Evolutionary conservation across 1,140 invertebrate species (phyloP).

Genomic region (Drosophila santomea): DNA sequence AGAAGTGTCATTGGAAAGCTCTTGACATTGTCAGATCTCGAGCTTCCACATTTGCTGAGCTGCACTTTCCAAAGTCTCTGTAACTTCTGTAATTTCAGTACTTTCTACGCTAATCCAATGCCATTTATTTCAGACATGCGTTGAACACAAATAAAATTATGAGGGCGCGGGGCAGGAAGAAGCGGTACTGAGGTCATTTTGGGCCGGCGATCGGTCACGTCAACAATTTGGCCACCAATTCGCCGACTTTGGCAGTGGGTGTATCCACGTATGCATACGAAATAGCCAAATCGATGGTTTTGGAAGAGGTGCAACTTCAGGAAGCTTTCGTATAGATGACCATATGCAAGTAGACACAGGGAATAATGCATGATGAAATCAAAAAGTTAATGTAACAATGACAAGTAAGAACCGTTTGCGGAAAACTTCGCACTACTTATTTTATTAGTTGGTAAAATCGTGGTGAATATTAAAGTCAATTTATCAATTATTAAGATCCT

Average conservation of each 20-base stretch:
- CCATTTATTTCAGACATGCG: slow-evolving; percentile 34
- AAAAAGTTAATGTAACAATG: no score
- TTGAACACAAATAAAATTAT: slow-evolving; percentile 25
- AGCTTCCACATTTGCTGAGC: neutral
- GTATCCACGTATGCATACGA: slow-evolving; percentile 33
- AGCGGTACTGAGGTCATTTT: slow-evolving; percentile 45
- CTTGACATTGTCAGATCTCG: slow-evolving; percentile 9
- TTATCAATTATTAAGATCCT: no score
- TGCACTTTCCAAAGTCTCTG: neutral
- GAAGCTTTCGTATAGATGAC: slow-evolving; percentile 4
- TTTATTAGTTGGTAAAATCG: neutral
- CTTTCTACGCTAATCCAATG: neutral
- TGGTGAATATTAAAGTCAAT: neutral
- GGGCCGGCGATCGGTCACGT: slow-evolving; percentile 4
- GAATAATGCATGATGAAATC: neutral
- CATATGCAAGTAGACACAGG: neutral
- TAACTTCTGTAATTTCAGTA: neutral
- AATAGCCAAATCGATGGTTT: slow-evolving; percentile 20
- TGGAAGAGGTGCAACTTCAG: slow-evolving; percentile 19
- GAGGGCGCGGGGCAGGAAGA: neutral
- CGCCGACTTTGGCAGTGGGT: neutral
- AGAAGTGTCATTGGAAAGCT: neutral
- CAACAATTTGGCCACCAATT: slow-evolving; percentile 4
- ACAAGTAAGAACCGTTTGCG: no score
- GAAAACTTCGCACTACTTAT: no score